phyloP scores from a whole-genome alignment of 2,113 vertebrate genomes.

The Rhegmatorhina hoffmannsi region DNA sequence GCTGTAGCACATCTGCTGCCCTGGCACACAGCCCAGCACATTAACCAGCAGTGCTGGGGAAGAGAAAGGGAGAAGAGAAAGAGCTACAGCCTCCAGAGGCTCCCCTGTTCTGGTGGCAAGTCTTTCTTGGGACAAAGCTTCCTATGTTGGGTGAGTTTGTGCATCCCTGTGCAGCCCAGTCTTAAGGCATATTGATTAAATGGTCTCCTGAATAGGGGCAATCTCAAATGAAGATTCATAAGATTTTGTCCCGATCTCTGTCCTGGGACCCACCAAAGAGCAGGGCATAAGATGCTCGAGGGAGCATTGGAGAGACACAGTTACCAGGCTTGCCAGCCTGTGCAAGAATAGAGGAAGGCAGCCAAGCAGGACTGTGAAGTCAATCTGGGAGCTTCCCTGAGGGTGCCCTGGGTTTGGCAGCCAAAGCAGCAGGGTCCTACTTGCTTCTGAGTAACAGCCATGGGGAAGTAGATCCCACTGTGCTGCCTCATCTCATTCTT shows the following conservation, averaged over 20 bases:
- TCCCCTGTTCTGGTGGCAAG: rapidly evolving
- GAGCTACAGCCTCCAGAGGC: not conserved
- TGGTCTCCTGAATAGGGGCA: not conserved
- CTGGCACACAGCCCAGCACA: not conserved
- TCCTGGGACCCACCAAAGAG: not conserved
- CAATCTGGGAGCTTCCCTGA: not conserved
- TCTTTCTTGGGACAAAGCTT: not conserved
- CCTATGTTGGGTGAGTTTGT: rapidly evolving
- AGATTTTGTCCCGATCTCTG: not conserved
- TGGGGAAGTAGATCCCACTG: not conserved
- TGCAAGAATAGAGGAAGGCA: not conserved
- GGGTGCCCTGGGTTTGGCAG: not conserved
- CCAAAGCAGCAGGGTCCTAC: not conserved
- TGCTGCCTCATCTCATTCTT: not conserved
- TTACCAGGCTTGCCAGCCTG: not conserved
- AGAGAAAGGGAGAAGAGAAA: not conserved
- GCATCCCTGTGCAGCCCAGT: not conserved
- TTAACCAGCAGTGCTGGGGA: not conserved
- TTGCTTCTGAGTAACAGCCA: not conserved
- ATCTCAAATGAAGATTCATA: not conserved
- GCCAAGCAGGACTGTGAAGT: rapidly evolving
- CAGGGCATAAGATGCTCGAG: not conserved
- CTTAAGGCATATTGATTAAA: not conserved
- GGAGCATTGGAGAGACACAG: rapidly evolving
- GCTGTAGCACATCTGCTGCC: not conserved